phyloP scores from a whole-genome alignment of 2,113 vertebrate genomes.

The Caranx melampygus region DNA sequence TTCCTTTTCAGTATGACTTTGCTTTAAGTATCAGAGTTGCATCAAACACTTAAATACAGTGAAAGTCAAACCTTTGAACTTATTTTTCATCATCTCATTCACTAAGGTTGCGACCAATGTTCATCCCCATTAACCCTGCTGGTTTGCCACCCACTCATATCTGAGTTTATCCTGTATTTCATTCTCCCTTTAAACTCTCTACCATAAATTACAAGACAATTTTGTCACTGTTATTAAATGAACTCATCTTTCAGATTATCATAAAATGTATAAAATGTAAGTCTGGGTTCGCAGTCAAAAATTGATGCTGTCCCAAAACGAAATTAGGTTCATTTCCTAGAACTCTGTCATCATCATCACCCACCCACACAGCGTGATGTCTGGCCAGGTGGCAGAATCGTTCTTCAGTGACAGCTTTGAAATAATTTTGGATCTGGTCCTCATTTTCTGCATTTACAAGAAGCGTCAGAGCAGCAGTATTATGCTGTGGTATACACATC shows the following conservation, averaged over 20 bases:
- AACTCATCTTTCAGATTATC: background rate
- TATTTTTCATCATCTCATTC: background rate
- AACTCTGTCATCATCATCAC: slow-evolving; percentile 34
- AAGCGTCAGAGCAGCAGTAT: slow-evolving; percentile 9
- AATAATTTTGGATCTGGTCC: slow-evolving; percentile 27
- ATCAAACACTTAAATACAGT: background rate
- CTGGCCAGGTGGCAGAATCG: slow-evolving; percentile 43
- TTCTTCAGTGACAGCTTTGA: slow-evolving; percentile 18
- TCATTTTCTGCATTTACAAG: slow-evolving; percentile 18
- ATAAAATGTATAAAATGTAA: background rate
- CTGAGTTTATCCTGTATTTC: background rate
- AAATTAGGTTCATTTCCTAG: slow-evolving; percentile 38
- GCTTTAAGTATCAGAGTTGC: background rate
- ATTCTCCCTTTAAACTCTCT: background rate
- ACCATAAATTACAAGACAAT: background rate
- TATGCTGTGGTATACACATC: slow-evolving; percentile 7
- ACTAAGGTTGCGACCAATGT: background rate
- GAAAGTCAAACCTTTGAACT: background rate
- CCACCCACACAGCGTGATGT: slow-evolving; percentile 53
- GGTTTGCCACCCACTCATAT: background rate
- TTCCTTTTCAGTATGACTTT: background rate
- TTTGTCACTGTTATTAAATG: background rate
- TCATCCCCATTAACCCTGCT: background rate
- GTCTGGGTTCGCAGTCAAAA: background rate
- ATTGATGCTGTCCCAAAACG: slow-evolving; percentile 14